Percentiles rank a stretch among this genome's conserved stretches.
Conservation (phyloP, 2,797 vertebrate genomes). For the Alcedo atthis region DNA sequence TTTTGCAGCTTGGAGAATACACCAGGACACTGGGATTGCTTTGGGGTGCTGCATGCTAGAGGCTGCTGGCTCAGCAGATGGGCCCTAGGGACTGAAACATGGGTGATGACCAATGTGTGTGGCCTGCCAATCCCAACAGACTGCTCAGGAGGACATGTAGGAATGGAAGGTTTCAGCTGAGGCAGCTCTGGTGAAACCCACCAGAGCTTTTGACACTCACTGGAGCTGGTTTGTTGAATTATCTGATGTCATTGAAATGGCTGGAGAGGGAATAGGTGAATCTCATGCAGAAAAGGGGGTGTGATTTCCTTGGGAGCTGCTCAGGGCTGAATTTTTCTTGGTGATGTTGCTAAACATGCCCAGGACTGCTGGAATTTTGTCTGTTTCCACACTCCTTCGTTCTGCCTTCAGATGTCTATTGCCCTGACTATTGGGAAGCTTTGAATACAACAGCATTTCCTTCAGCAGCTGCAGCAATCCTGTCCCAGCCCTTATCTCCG, state of each 20-base stretch:
- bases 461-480: conserved; percentile 34
- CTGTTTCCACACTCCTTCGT: neutral
- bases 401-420: neutral
- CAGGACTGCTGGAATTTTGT: neutral
- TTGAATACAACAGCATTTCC: neutral
- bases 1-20: neutral
- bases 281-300: neutral
- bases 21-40: neutral
- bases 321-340: neutral
- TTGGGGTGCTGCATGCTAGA: neutral
- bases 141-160: neutral
- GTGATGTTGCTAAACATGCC: neutral
- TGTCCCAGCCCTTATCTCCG: neutral
- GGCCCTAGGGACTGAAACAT: neutral
- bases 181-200: neutral
- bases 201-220: neutral
- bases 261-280: neutral
- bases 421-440: neutral
- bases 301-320: neutral
- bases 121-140: neutral
- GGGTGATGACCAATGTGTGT: neutral
- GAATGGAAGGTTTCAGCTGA: neutral
- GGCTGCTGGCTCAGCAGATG: neutral
- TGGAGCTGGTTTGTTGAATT: conserved; percentile 1
- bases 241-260: neutral